Conservation (phyloP, 2,113 vertebrate genomes). For the Colinus virginianus region DNA sequence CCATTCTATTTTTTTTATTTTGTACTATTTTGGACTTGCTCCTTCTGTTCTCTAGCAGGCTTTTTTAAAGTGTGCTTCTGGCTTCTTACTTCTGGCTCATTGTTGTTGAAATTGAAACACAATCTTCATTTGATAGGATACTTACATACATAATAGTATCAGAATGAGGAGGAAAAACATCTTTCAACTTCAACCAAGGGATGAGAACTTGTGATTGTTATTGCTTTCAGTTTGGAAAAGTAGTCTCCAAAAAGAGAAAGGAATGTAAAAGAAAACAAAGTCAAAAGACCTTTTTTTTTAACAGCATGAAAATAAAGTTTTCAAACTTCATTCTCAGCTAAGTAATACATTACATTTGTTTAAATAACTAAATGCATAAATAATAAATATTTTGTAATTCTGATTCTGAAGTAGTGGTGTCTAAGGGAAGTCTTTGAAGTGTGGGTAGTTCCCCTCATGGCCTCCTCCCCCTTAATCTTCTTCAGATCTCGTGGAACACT, state of each 20-base stretch:
- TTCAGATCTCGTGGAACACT: conserved; percentile 8
- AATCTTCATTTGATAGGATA: background rate
- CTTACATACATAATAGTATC: conserved; percentile 22
- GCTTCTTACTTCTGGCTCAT: background rate
- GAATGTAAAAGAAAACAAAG: background rate
- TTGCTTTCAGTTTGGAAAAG: conserved; percentile 18
- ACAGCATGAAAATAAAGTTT: conserved; percentile 27
- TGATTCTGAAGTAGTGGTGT: conserved; percentile 9
- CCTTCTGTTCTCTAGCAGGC: background rate
- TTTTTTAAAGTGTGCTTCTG: background rate
- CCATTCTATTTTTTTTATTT: background rate
- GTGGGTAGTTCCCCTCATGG: background rate
- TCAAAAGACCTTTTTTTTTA: background rate
- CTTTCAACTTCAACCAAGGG: conserved; percentile 34
- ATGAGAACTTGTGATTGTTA: conserved; percentile 26
- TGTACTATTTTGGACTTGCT: background rate
- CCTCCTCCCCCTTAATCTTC: background rate
- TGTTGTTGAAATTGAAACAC: conserved; percentile 1
- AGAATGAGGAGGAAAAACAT: background rate
- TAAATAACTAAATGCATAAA: conserved; percentile 58
- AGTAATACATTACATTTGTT: conserved; percentile 40
- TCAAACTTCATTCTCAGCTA: conserved; percentile 36
- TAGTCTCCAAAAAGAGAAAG: background rate
- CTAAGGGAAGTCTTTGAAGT: conserved; percentile 37
- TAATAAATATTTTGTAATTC: conserved; percentile 64